Base-by-base conservation (phyloP, 2,797 vertebrate genomes). In the Pseudotriccus pelzelni region DNA sequence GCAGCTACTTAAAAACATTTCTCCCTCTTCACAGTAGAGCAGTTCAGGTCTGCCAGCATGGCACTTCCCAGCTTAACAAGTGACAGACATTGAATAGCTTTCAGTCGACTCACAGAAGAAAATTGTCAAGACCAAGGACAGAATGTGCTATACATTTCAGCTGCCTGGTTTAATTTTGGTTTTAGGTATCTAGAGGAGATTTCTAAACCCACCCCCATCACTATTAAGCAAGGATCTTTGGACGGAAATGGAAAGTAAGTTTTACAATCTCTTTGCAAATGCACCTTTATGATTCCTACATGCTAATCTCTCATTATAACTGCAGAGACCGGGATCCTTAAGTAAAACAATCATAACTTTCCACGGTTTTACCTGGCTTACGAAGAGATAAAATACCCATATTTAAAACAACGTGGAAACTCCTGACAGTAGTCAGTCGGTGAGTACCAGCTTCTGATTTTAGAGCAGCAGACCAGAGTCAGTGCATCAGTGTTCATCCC, bases 41-140 rank as follows among this genome's bases (percentile, higher is more conserved):
- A 87, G 81, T 87, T 94, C 62, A 92, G 44, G 20, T 82, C 78
- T 92, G 68, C 81, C 92, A 88, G 76, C 83, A 69, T 69, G 76
- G 55, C 58, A 59, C 82, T 93, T 90, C 80, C 69, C 82, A 73
- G 17, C 5, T 79, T 59, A 87, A 69, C 32, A 78, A 92, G 47
- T 30, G 55, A 85, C 34, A 84, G 60, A 64, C 58, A 74, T 62
- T 66, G 34, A 84, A 92, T 24, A 66, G 32, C 44, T 84, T 94
- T 81, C 73, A 91, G 59, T 56, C 4, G 1, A 69, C 47, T 36
- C 66, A 78, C 50, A 79, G 67, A 64, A 88, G 22, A 62, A 88
- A 91, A 73, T 6, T 70, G 47, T 56, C 28, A 43, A 84, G 62
- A 44, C 15, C 28, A 52, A 30, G 28, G 32, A 79, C 34, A 73